Evolutionary conservation across 1,140 invertebrate species (phyloP), one percentile per base, ranked within the genome.

Genomic region (Spodoptera litura): DNA sequence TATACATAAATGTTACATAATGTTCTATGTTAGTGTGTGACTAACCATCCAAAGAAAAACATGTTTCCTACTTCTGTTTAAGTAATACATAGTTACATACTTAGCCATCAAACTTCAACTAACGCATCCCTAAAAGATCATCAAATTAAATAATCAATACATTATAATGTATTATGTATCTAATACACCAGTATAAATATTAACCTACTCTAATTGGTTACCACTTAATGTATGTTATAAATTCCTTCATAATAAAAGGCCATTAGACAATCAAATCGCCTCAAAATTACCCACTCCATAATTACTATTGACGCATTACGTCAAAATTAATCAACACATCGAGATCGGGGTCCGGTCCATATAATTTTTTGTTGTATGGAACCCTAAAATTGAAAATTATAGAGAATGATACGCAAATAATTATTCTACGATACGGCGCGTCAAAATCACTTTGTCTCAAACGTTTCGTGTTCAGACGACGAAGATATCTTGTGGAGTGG

Each of bases 401-500:
- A 68, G 74, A 77, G 44, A 77, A 66, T 77, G 74, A 91, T 89
- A 90, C 88, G 88, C 88, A 87, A 93, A 93, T 93, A 91, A 91
- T 91, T 87, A 88, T 86, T 55, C 13, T 75, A 49, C 71, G 82
- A 85, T 90, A 89, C 86, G 87, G 85, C 87, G 85, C 89, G 88
- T 91, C 89, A 88, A 85, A 88, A 90, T 88, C 89, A 89, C 86
- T 90, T 89, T 92, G 90, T 93, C 87, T 90, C 87, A 82, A 85
- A 85, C 81, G 79, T 86, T 31, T 87, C 85, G 86, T 89, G 84
- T 49, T 73, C 78, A 75, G 64, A 87, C 79, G 73, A 88, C 80
- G 81, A 85, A 87, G 82, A 62, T 83, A 53, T 52, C 66, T 70
- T 70, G 76, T 78, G 74, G 49, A 81, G 68, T 75, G 78, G 38